Percentiles rank a stretch among this genome's conserved stretches.
Conservation (phyloP, 1,140 invertebrate species). For the Cydia pomonella region DNA sequence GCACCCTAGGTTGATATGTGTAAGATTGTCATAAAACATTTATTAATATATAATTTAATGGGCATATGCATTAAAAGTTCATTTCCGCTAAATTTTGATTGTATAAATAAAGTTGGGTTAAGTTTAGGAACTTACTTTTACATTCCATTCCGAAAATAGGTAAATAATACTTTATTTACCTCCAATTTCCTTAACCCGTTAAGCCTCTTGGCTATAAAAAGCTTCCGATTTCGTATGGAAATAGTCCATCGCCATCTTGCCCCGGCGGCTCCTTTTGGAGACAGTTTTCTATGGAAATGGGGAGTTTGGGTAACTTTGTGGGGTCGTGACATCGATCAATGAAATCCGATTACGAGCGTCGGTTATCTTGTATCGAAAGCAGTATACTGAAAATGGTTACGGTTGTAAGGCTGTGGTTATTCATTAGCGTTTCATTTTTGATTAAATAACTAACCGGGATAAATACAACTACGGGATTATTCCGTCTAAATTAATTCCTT, state of each 20-base stretch:
- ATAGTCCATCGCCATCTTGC: background rate
- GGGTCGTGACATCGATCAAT: conserved; percentile 22
- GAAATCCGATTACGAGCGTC: conserved; percentile 9
- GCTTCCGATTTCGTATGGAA: conserved; percentile 11
- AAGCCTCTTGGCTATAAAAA: background rate
- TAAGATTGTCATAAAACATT: too few relatives aligned
- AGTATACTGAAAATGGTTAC: conserved; percentile 15
- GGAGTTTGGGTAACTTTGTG: background rate
- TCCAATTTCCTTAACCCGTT: conserved; percentile 9
- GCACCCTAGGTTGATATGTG: too few relatives aligned
- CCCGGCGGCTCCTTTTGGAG: background rate
- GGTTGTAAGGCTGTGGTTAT: background rate
- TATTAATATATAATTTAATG: too few relatives aligned
- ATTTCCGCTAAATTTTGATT: too few relatives aligned
- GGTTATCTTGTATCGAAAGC: conserved; percentile 28
- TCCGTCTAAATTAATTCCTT: too few relatives aligned
- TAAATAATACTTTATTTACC: conserved; percentile 30
- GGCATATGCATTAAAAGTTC: too few relatives aligned
- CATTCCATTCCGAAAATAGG: background rate
- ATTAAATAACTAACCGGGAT: too few relatives aligned
- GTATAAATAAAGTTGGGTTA: too few relatives aligned
- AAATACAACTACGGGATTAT: too few relatives aligned
- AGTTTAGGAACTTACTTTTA: too few relatives aligned
- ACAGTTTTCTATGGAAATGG: background rate
- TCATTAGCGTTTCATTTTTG: background rate